Conservation (phyloP, 2,113 vertebrate genomes). For the Bombycilla garrulus region DNA sequence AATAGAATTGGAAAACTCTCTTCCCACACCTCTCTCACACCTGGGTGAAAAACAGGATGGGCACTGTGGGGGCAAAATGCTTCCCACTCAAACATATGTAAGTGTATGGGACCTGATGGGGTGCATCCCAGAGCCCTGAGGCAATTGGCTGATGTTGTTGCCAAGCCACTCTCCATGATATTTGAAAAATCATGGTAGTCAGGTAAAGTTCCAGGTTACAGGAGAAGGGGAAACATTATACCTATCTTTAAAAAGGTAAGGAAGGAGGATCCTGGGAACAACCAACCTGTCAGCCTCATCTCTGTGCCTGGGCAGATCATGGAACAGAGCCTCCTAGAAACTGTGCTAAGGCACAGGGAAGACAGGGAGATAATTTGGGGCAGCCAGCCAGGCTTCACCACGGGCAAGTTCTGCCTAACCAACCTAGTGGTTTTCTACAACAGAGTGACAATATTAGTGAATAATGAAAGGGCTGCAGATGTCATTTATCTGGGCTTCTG, state of each 20-base stretch:
- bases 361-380: background rate
- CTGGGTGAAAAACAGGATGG: background rate
- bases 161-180: background rate
- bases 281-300: fast-evolving
- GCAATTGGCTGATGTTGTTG: background rate
- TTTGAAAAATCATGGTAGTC: background rate
- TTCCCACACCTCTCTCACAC: background rate
- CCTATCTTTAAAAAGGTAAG: background rate
- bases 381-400: background rate
- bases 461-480: background rate
- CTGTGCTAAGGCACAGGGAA: background rate
- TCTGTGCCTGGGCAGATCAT: background rate
- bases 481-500: background rate
- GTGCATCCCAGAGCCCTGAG: background rate
- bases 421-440: background rate
- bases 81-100: background rate
- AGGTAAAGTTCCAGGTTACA: background rate
- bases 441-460: background rate
- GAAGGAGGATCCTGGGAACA: background rate
- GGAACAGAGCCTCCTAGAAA: background rate
- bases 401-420: background rate
- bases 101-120: background rate
- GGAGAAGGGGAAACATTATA: background rate
- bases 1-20: background rate
- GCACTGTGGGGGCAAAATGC: background rate